Base-by-base conservation (phyloP, 2,113 vertebrate species). In the Alexandromys fortis region DNA sequence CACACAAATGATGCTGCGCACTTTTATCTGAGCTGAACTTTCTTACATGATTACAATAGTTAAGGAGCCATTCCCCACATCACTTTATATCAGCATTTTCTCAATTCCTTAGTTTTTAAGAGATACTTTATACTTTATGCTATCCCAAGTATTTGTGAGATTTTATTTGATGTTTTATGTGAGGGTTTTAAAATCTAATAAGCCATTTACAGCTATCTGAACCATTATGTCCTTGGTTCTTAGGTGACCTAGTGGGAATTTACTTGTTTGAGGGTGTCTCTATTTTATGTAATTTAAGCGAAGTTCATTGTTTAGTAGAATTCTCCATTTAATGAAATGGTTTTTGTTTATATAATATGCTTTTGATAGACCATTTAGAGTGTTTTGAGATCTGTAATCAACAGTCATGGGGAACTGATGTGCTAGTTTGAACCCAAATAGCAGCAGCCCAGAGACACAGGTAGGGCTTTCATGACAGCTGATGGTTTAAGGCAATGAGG, bases 341-440 rank as follows among this genome's bases (percentile, higher is more conserved):
- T 1, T 77, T 91, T 94, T 88, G 77, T 92, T 95, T 91, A 49
- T 24, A 28, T 28, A 75, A 49, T 49, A 86, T 49, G 52, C 87
- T 12, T 42, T 6, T 65, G 61, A 38, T 63, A 42, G 22, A 83
- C 35, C 21, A 70, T 33, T 24, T 63, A 33, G 11, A 5, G 67
- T 58, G 4, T 63, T 22, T 3, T 55, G 49, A 68, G 2, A 76
- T 82, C n/a, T 81, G 12, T 2, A 76, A 45, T 65, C 30, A 47
- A 35, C 42, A 86, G 5, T 3, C 11, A 42, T 42, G 11, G 35
- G 77, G 35, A 55, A 16, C 2, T 21, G 22, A 52, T 30, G 28
- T 9, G 3, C 2, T 35, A 78, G 11, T 75, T 55, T 58, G 17
- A 33, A 55, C 8, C 1, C 49, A 42, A 89, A 79, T 38, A 16